Base-by-base conservation (phyloP, 2,113 vertebrate genomes). In the Todiramphus chloris region DNA sequence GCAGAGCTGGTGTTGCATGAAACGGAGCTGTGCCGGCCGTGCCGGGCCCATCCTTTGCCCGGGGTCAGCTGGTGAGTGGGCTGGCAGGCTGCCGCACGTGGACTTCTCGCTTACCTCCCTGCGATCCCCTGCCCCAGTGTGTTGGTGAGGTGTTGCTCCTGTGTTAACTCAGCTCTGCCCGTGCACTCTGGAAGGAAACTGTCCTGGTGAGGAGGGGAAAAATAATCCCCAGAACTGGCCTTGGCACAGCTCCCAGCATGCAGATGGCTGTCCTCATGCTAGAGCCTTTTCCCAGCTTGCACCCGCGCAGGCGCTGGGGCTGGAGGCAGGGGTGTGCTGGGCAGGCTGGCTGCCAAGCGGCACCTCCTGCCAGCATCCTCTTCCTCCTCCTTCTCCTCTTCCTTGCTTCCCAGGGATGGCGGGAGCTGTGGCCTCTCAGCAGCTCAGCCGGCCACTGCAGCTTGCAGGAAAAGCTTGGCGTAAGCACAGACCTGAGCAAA, bases 261-360 rank as follows among this genome's bases (percentile, higher is more conserved):
- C 96, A 93, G 90, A 83, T 95, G 91, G 92, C 59, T 28, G 69
- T 93, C 84, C 88, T 94, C 86, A 5, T 89, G 91, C 89, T 81
- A 33, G 78, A 83, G 83, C 68, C 64, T 75, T 95, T 96, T 91
- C 94, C 91, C 91, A 83, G 93, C 94, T 94, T 82, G 79, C 23
- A 43, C 72, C 88, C 33, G 33, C 13, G 41, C 67, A 69, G 93
- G 83, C 31, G 16, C 78, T 3, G 43, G 75, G 76, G 66, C 91
- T 83, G 87, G 53, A 93, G 91, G 92, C 92, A 95, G 83, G 80
- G 81, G 44, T 93, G 77, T 91, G 94, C 86, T 66, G 74, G 79
- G 82, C 70, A 50, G 81, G 94, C 83, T 0, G 67, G 58, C 72
- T 91, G 94, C 95, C 94, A 95, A 76, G 60, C 18, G 2, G 27